These are phyloP conservation scores for Mormyrus hasselquistii DNA, from an alignment of 2,797 vertebrate genomes.

Conservation along the genomic window DNA sequence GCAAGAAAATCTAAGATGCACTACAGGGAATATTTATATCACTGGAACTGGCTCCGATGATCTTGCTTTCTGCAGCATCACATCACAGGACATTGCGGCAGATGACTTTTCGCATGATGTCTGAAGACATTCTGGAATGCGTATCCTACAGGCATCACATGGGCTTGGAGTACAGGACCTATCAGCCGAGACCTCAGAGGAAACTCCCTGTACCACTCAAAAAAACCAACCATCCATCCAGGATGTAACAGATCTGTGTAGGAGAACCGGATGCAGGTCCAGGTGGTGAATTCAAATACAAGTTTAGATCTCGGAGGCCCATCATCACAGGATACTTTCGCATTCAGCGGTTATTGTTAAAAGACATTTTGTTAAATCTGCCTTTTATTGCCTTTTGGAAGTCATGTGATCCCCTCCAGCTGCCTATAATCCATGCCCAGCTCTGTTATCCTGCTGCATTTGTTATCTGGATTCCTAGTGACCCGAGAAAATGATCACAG, in stretches of 20 bases:
- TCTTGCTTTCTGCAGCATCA: conserved; percentile 27
- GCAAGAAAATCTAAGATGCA: not conserved
- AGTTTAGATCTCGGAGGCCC: not conserved
- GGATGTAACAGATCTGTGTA: not conserved
- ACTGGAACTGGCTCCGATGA: not conserved
- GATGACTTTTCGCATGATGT: conserved; percentile 41
- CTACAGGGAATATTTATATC: not conserved
- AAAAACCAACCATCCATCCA: not conserved
- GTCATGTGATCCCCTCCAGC: not conserved
- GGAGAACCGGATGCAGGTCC: not conserved
- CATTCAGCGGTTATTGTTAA: not conserved
- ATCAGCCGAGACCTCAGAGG: conserved; percentile 8
- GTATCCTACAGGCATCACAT: conserved; percentile 37
- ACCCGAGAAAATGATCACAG: conserved; percentile 3
- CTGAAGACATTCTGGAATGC: conserved; percentile 41
- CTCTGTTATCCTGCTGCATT: not conserved
- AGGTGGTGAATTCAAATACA: not conserved
- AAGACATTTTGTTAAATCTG: not conserved
- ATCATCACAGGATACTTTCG: not conserved
- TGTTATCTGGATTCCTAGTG: not conserved
- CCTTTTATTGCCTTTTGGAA: not conserved
- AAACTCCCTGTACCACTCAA: not conserved
- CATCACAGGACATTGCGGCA: conserved; percentile 43
- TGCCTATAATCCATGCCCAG: not conserved
- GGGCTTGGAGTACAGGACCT: not conserved